Percentiles rank a stretch among this genome's conserved stretches.
Conservation (phyloP, 1,140 invertebrate genomes). For the Drosophila parvula region DNA sequence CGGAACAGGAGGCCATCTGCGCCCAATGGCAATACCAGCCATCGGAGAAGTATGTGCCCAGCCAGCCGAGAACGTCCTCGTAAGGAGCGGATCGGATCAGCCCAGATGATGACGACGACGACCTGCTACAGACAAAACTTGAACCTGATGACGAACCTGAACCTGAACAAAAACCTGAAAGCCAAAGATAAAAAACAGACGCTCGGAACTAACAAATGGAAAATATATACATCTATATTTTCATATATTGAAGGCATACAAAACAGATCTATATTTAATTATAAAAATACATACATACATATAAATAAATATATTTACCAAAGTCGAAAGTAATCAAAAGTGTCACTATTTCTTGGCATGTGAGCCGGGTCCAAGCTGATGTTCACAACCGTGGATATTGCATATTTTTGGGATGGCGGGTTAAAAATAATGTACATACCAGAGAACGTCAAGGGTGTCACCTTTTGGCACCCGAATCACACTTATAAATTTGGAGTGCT, state of each 20-base stretch:
- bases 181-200: constrained; percentile 32
- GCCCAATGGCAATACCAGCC: constrained; percentile 87
- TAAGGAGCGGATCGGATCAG: constrained; percentile 22
- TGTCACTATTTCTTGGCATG: too few relatives aligned
- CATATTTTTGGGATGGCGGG: neutral
- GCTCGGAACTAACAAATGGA: constrained; percentile 29
- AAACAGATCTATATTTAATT: constrained; percentile 43
- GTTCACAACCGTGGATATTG: neutral
- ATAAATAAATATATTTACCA: constrained; percentile 60
- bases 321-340: constrained; percentile 38
- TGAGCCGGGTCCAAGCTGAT: too few relatives aligned
- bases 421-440: too few relatives aligned
- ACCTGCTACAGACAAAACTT: neutral
- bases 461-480: too few relatives aligned
- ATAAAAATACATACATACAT: constrained; percentile 28
- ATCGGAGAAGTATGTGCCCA: constrained; percentile 86
- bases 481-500: too few relatives aligned
- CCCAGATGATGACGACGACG: neutral
- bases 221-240: constrained; percentile 63
- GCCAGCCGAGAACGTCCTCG: constrained; percentile 72
- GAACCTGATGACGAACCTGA: constrained; percentile 19
- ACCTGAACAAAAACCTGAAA: constrained; percentile 32
- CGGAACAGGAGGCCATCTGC: constrained; percentile 86
- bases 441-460: too few relatives aligned
- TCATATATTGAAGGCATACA: constrained; percentile 60